Evolutionary conservation across 2,113 vertebrate genomes (phyloP).

Genomic region (Rynchops niger): DNA sequence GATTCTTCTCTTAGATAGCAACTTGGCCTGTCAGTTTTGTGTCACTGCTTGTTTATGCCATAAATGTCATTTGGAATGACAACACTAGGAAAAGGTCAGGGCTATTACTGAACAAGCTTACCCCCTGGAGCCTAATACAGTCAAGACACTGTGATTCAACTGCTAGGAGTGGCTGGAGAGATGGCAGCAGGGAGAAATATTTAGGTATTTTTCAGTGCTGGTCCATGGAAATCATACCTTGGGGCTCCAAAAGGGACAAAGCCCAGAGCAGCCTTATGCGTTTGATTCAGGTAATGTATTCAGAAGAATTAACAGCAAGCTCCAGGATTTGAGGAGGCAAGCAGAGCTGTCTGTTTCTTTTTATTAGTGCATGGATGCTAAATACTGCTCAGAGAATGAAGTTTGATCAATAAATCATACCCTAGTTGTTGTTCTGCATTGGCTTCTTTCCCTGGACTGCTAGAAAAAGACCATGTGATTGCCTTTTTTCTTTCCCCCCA

Average conservation of each 20-base stretch:
- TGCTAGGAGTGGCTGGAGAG: constrained; percentile 56
- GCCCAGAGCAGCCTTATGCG: not conserved
- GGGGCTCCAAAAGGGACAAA: constrained; percentile 51
- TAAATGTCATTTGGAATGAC: constrained; percentile 72
- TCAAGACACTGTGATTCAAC: constrained; percentile 67
- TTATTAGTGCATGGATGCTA: constrained; percentile 46
- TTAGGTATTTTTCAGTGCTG: constrained; percentile 44
- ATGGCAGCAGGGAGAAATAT: constrained; percentile 44
- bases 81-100: constrained; percentile 71
- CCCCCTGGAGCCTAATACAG: constrained; percentile 66
- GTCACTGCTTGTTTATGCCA: constrained; percentile 69
- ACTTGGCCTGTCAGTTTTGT: constrained; percentile 69
- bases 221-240: constrained; percentile 61
- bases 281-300: constrained; percentile 61
- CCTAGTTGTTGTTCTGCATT: constrained; percentile 2
- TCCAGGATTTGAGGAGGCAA: constrained; percentile 24
- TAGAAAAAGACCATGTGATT: not conserved
- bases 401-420: constrained; percentile 53
- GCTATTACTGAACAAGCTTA: constrained; percentile 71
- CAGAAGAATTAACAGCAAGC: constrained; percentile 37
- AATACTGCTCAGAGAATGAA: constrained; percentile 44
- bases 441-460: not conserved
- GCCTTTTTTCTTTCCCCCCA: constrained; percentile 15
- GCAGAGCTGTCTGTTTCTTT: constrained; percentile 51
- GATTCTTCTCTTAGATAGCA: constrained; percentile 40